Conservation (phyloP, 2,888 invertebrate genomes). For the Pseudococcus jackbeardsleyi region DNA sequence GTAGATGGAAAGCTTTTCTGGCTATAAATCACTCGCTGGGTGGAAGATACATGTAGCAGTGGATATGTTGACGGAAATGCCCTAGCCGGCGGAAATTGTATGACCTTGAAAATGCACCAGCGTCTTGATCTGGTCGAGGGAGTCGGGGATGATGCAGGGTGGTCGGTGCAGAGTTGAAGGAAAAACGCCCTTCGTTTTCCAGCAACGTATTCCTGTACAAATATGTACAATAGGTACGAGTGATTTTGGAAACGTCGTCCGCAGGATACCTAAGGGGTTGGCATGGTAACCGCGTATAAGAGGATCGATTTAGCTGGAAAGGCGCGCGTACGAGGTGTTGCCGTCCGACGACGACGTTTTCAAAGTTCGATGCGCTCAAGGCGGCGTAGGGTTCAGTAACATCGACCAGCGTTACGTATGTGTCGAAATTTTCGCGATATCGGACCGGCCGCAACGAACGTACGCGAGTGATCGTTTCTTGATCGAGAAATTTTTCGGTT, state of each 20-base stretch:
- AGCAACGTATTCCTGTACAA: not conserved
- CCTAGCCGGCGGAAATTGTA: not conserved
- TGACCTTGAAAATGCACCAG: not conserved
- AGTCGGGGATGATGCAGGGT: no score
- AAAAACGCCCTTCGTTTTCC: slow-evolving; percentile 26
- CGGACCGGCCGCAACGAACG: not conserved
- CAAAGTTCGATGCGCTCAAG: not conserved
- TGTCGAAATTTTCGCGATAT: slow-evolving; percentile 20
- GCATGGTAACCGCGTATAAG: slow-evolving; percentile 22
- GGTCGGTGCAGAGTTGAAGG: not conserved
- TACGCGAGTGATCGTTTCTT: not conserved
- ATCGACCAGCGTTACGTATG: not conserved
- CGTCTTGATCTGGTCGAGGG: not conserved
- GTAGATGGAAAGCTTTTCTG: not conserved
- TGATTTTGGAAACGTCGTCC: not conserved
- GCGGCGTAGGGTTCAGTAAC: slow-evolving; percentile 20
- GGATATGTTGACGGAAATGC: slow-evolving; percentile 13
- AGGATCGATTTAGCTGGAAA: slow-evolving; percentile 40
- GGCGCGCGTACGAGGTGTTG: slow-evolving; percentile 39
- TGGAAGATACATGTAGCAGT: not conserved
- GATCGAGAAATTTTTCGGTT: not conserved
- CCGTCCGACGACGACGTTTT: not conserved
- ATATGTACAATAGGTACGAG: slow-evolving; percentile 4
- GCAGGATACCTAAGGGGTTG: slow-evolving; percentile 18
- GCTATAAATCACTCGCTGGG: not conserved